phyloP scores from a whole-genome alignment of 1,140 invertebrate species.

The Conopomorpha cramerella region DNA sequence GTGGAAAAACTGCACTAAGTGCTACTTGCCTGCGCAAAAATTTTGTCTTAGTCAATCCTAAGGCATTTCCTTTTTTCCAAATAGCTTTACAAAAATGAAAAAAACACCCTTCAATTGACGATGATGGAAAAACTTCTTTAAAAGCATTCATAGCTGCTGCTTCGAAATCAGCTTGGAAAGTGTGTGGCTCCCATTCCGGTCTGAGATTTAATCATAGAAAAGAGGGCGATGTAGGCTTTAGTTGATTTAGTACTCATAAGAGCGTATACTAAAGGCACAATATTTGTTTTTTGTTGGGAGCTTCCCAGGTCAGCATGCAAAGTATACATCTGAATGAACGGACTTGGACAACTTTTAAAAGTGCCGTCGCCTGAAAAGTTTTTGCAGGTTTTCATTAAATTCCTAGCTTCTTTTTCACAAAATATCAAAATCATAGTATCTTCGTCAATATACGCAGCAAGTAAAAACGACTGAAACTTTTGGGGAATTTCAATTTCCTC shows the following conservation, averaged over 20 bases:
- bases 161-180: conserved; percentile 1
- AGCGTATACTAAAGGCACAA: conserved; percentile 1
- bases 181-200: conserved; percentile 1
- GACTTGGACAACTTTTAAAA: conserved; percentile 1
- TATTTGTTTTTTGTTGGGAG: neutral
- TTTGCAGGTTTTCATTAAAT: neutral
- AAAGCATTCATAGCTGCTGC: conserved; percentile 1
- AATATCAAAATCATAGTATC: conserved; percentile 1
- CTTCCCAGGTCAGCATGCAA: neutral
- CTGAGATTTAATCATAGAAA: neutral
- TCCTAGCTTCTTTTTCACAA: neutral
- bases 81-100: neutral
- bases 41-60: neutral
- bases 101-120: neutral
- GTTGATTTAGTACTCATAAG: neutral
- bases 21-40: neutral
- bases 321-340: neutral
- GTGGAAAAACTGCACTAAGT: neutral
- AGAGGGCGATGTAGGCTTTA: neutral
- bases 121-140: neutral
- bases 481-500: neutral
- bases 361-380: conserved; percentile 1
- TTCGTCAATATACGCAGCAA: neutral
- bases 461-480: conserved; percentile 1
- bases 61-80: neutral